Evolutionary conservation across 2,888 invertebrate genomes (phyloP), one percentile per base, ranked within the genome.

Genomic region (Cheilosia vulpina): DNA sequence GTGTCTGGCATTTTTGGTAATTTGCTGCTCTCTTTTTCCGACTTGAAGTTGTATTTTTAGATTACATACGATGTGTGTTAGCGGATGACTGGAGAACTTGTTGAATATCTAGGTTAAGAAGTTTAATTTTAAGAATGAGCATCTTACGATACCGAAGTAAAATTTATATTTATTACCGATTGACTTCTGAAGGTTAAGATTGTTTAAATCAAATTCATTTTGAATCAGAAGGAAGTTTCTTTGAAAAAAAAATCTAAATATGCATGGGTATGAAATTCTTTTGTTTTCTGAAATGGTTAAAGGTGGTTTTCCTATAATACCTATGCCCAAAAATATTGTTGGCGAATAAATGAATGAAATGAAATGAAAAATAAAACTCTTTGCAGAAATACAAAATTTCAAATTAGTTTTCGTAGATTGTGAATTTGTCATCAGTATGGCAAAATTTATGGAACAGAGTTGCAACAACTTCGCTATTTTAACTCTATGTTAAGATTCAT

Each of bases 11-110:
- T 58, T 58, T 57, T 69, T 50, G 43, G 47, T 41, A 72, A 72
- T 52, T 62, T 62, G 7, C 43, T 38, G 27, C 27, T 38, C 38
- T 38, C 38, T 38, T 13, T 68, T 53, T 60, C 58, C 38, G 53
- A 38, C 19, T 69, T 47, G 55, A 62, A 77, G 68, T 62, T 41
- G 13, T 77, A 77, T 77, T 69, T 77, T 69, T 77, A 77, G 77
- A 77, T 13, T 15, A 3, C 50, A 45, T 31, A 31, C 19, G 11
- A 60, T 58, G 21, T 43, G 68, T 45, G 34, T 21, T 43, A 24
- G 31, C 13, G 17, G 43, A 69, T 58, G 55, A 69, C 69, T 78
- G 71, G 78, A 78, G 69, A 78, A 69, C 38, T 63, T 65, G 57
- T 71, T 57, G 27, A 57, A 63, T 69, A 71, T 71, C 45, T 78